Evolutionary conservation across 1,140 invertebrate species (phyloP).

Genomic region (Solenopsis fugax): DNA sequence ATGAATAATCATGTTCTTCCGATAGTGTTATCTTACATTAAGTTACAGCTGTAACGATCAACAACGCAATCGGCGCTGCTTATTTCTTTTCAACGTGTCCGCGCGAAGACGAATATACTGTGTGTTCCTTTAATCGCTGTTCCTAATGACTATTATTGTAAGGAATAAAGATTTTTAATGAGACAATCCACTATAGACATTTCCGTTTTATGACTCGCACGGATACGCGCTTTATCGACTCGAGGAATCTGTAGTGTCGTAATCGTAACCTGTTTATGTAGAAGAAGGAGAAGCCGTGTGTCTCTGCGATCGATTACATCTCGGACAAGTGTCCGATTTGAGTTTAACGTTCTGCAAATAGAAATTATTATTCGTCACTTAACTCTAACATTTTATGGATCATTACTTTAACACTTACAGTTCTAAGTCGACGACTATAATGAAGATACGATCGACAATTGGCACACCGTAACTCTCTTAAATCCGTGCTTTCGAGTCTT

Average conservation of each 20-base stretch:
- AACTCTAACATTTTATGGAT: neutral
- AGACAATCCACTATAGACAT: neutral
- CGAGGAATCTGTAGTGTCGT: neutral
- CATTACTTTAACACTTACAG: neutral
- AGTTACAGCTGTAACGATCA: slow-evolving; percentile 43
- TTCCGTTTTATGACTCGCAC: neutral
- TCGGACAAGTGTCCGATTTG: slow-evolving; percentile 34
- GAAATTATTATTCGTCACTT: neutral
- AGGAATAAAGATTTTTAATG: slow-evolving; percentile 38
- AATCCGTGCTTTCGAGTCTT: neutral
- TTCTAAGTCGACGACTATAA: neutral
- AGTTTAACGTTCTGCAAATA: slow-evolving; percentile 24
- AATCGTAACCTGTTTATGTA: slow-evolving; percentile 4
- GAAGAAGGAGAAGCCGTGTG: neutral
- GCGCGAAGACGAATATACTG: neutral
- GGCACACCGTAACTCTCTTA: slow-evolving; percentile 9
- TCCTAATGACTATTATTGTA: slow-evolving; percentile 49
- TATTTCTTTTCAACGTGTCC: neutral
- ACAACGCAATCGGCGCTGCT: slow-evolving; percentile 18
- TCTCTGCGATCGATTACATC: slow-evolving; percentile 20
- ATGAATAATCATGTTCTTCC: slow-evolving; percentile 54
- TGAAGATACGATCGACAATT: slow-evolving; percentile 21
- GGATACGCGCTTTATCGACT: neutral
- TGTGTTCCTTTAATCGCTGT: slow-evolving; percentile 32
- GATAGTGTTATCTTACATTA: slow-evolving; percentile 33